These are phyloP conservation scores for Drosophila flavopinicola DNA, from an alignment of 2,888 invertebrate species.

Conservation along the genomic window DNA sequence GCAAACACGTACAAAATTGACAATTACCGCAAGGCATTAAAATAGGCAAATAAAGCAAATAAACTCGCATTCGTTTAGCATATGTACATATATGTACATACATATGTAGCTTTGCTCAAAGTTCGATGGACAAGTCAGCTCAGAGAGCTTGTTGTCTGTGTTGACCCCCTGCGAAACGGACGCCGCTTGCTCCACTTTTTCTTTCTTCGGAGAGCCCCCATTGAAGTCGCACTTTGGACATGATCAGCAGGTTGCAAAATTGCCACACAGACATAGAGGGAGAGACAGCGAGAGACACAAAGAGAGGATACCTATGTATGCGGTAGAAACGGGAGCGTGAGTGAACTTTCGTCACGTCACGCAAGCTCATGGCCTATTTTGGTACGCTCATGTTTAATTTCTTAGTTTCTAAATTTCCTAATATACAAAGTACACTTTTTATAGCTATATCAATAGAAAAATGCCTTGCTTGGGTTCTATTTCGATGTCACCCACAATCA, in stretches of 20 bases:
- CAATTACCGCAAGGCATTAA: constrained; percentile 10
- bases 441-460: no score
- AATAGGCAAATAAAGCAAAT: constrained; percentile 12
- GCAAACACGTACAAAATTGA: constrained; percentile 4
- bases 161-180: constrained; percentile 8
- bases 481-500: no score
- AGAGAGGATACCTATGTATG: no score
- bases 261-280: not conserved
- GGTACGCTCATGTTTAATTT: no score
- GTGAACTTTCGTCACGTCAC: no score
- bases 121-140: constrained; percentile 27
- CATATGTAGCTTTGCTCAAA: constrained; percentile 15
- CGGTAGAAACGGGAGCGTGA: no score
- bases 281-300: not conserved
- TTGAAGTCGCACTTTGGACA: constrained; percentile 61
- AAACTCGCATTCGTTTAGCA: constrained; percentile 15
- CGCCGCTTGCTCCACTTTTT: constrained; percentile 46
- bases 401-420: no score
- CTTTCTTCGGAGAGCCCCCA: constrained; percentile 21
- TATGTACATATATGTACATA: no score
- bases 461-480: no score
- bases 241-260: constrained; percentile 62
- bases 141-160: constrained; percentile 7
- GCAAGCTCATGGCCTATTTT: no score
- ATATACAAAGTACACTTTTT: no score